These are phyloP conservation scores for Zonotrichia albicollis DNA, from an alignment of 2,797 vertebrate species.

Conservation along the genomic window DNA sequence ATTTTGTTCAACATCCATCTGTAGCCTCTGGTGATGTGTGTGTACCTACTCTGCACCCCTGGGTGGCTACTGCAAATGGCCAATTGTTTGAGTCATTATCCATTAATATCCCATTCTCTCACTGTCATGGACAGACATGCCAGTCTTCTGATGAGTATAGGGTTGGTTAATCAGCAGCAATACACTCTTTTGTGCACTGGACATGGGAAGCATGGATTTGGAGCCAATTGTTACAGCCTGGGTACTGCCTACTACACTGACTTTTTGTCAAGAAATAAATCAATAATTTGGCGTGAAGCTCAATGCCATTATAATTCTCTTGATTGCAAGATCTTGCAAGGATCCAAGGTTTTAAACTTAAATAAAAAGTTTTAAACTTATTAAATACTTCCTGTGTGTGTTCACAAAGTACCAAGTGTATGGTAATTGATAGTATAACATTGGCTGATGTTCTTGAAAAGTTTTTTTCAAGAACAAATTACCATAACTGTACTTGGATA, in stretches of 20 bases:
- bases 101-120: neutral
- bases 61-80: neutral
- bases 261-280: neutral
- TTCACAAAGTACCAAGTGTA: neutral
- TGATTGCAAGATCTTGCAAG: neutral
- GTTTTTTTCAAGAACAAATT: neutral
- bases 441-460: neutral
- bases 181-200: neutral
- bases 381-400: neutral
- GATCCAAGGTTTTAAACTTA: neutral
- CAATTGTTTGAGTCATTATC: neutral
- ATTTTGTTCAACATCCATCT: neutral
- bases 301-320: neutral
- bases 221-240: neutral
- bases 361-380: neutral
- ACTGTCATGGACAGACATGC: neutral
- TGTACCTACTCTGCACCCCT: no score
- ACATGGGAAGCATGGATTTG: neutral
- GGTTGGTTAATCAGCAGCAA: neutral
- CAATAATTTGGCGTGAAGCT: neutral
- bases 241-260: neutral
- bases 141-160: neutral
- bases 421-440: neutral
- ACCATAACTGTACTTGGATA: neutral
- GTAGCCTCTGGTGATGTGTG: neutral